Conservation (phyloP, 2,113 vertebrate species). For the Riparia riparia region DNA sequence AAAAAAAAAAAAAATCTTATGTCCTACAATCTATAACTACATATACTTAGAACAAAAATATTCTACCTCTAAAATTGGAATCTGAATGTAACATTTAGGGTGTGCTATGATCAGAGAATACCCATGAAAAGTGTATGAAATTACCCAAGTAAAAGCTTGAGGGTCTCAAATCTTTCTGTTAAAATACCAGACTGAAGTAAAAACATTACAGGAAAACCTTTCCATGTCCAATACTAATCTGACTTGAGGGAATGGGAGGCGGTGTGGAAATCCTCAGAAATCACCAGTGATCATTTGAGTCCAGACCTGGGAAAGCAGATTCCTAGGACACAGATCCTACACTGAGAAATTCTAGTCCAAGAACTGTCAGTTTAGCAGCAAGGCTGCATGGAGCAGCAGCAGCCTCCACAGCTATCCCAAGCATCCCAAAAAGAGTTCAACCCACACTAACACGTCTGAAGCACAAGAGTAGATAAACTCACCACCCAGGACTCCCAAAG, state of each 20-base stretch:
- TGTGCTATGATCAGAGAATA: accelerated
- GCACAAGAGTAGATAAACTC: neutral
- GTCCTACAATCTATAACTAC: neutral
- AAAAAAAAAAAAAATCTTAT: accelerated
- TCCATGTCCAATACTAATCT: neutral
- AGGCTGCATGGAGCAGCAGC: neutral
- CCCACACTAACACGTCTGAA: accelerated
- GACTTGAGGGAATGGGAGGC: neutral
- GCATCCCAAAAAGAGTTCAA: neutral
- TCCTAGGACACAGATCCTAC: neutral
- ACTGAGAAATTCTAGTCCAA: neutral
- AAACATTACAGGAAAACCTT: neutral
- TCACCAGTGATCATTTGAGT: neutral
- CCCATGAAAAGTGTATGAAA: neutral
- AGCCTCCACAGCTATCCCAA: neutral
- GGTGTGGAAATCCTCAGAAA: neutral
- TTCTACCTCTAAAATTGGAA: neutral
- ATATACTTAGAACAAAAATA: neutral
- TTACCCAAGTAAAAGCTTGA: neutral
- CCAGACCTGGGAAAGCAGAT: neutral
- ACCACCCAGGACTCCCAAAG: accelerated
- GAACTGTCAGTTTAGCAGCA: neutral
- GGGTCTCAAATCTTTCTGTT: neutral
- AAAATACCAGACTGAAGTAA: neutral
- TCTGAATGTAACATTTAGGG: neutral